These are phyloP conservation scores for Argentina silus DNA, from an alignment of 2,797 vertebrate genomes.

Conservation along the genomic window DNA sequence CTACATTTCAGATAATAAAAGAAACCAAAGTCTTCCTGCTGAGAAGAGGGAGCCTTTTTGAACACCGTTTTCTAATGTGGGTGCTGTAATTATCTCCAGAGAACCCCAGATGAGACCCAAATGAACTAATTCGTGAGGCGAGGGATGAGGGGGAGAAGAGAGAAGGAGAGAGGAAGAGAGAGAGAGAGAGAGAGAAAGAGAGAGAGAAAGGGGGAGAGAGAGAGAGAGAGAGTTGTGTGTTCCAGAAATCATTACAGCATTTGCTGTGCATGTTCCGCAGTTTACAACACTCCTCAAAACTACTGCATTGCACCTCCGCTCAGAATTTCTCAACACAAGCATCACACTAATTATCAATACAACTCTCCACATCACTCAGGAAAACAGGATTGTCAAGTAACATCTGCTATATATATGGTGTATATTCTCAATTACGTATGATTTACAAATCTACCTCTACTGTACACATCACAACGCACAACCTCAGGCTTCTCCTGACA, in stretches of 20 bases:
- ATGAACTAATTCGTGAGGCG: constrained; percentile 31
- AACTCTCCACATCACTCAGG: constrained; percentile 19
- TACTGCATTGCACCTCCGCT: constrained; percentile 33
- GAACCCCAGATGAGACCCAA: constrained; percentile 40
- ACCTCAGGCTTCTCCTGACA: not conserved
- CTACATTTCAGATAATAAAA: constrained; percentile 42
- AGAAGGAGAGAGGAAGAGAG: not conserved
- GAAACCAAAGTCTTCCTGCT: constrained; percentile 24
- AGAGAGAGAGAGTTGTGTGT: constrained; percentile 2
- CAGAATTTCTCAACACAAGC: constrained; percentile 21
- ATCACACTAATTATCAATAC: constrained; percentile 54
- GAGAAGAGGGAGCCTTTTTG: constrained; percentile 28
- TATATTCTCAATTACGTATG: no score
- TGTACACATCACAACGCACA: no score
- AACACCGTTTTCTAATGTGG: constrained; percentile 19
- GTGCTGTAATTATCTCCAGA: constrained; percentile 47
- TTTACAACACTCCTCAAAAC: constrained; percentile 24
- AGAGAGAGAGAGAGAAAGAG: not conserved
- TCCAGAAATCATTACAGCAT: constrained; percentile 4
- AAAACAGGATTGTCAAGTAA: not conserved
- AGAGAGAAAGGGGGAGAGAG: not conserved
- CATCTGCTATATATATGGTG: not conserved
- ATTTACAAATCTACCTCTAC: no score
- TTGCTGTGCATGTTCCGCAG: constrained; percentile 15
- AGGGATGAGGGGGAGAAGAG: constrained; percentile 8